phyloP scores from a whole-genome alignment of 2,797 vertebrate genomes.

The Pseudomugil tenellus region DNA sequence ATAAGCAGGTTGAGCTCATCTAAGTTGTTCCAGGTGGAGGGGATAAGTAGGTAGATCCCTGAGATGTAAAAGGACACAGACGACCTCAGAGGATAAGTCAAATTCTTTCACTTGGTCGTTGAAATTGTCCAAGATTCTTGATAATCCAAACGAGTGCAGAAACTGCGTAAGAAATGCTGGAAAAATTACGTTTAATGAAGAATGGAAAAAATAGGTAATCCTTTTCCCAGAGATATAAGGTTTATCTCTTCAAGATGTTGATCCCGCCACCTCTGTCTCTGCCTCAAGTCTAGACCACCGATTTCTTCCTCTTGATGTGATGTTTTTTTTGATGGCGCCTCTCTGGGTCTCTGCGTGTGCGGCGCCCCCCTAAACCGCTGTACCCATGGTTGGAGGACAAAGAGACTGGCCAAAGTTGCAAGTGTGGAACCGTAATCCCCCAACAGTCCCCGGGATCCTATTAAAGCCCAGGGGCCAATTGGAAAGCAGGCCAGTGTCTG shows the following conservation, averaged over 20 bases:
- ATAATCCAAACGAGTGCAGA: conserved; percentile 38
- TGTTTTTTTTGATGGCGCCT: conserved; percentile 56
- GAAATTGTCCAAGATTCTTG: conserved; percentile 32
- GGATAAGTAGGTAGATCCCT: conserved; percentile 74
- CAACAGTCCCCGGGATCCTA: conserved; percentile 80
- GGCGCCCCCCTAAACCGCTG: conserved; percentile 75
- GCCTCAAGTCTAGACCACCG: conserved; percentile 32
- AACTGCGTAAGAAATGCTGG: conserved; percentile 2
- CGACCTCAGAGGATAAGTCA: conserved; percentile 63
- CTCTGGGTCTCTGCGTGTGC: conserved; percentile 51
- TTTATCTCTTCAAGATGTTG: conserved; percentile 25
- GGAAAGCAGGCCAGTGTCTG: conserved; percentile 83
- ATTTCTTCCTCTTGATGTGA: conserved; percentile 51
- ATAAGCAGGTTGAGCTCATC: conserved; percentile 74
- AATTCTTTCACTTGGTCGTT: conserved; percentile 44
- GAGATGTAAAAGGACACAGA: conserved; percentile 54
- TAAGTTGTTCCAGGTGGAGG: conserved; percentile 74
- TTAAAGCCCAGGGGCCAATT: conserved; percentile 83
- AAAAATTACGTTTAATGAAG: conserved; percentile 14
- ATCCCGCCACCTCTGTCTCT: conserved; percentile 6
- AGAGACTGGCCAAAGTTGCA: conserved; percentile 74
- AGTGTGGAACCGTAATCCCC: conserved; percentile 80
- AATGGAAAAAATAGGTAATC: conserved; percentile 37
- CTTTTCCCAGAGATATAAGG: conserved; percentile 38
- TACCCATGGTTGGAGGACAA: conserved; percentile 78